Conservation (phyloP, 2,797 vertebrate species). For the Oreochromis grahami region DNA sequence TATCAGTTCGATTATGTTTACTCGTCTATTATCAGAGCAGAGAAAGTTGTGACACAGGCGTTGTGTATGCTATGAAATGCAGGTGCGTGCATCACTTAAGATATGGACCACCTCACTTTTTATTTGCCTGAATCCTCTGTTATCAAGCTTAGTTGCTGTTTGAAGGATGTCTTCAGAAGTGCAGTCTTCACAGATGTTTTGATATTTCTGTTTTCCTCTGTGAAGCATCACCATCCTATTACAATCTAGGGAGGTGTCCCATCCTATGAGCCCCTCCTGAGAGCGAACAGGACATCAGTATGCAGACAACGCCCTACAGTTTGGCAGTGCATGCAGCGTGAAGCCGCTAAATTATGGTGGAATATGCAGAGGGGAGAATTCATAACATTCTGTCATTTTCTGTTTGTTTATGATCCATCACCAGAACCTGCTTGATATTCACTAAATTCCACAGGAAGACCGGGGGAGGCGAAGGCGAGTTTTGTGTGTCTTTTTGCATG, state of each 20-base stretch:
- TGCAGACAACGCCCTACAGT: slow-evolving; percentile 47
- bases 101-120: background rate
- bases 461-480: background rate
- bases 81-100: background rate
- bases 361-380: slow-evolving; percentile 57
- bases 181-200: background rate
- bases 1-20: slow-evolving; percentile 15
- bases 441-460: slow-evolving; percentile 28
- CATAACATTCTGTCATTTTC: slow-evolving; percentile 59
- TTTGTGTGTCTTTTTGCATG: background rate
- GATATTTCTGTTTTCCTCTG: background rate
- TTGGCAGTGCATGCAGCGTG: slow-evolving; percentile 50
- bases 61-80: background rate
- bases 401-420: slow-evolving; percentile 64
- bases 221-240: background rate
- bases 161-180: background rate
- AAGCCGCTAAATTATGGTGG: slow-evolving; percentile 50
- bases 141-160: background rate
- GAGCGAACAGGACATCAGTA: slow-evolving; percentile 53
- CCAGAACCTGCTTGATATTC: slow-evolving; percentile 41
- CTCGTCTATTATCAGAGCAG: slow-evolving; percentile 18
- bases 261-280: background rate
- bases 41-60: background rate
- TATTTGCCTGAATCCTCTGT: background rate
- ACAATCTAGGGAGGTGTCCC: background rate